Base-by-base conservation (phyloP, 2,888 invertebrate genomes). In the Chalcosyrphus nemorum region DNA sequence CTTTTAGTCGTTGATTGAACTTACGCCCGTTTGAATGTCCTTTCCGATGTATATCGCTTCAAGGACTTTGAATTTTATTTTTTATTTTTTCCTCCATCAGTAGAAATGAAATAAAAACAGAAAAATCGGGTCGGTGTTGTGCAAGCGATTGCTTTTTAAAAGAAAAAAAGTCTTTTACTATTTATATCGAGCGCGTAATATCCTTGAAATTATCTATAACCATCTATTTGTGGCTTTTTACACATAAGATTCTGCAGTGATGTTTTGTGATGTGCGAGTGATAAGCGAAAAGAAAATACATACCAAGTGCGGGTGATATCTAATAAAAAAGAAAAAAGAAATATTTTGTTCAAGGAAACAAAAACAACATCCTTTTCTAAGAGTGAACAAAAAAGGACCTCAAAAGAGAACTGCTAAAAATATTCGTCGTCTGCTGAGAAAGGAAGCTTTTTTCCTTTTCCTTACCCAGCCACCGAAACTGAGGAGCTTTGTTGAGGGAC, bases 1-100 rank as follows among this genome's bases (percentile, higher is more conserved):
- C 56, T 54, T 61, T 77, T 77, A 77, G 77, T 77, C 77, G 70
- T 77, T 63, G 63, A 77, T 77, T 61, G 61, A 68, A 68, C 50
- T 59, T 77, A 77, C 77, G 70, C 77, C 77, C 77, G 77, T 56
- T 43, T 21, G 38, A 61, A 63, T 63, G 61, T 70, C 70, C 70
- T 21, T 2, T 13, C 6, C 6, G 15, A 35, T 29, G n/a, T n/a
- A 17, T 35, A 50, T n/a, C 50, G 17, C 19, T 71, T 41, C 50
- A 71, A 71, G 59, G 59, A 59, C 47, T 47, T 5, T 13, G 11
- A 4, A 15, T 17, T 41, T 7, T 38, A 0, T 11, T 19, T 27
- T 11, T 19, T 27, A 2, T 24, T 59, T 32, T 7, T 47, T 38
- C 19, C 5, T 50, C 17, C 15, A n/a, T 32, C 27, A 21, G 5